Percentiles rank a stretch among this genome's conserved stretches.
Conservation (phyloP, 2,888 invertebrate genomes). For the Hemicrepidius hirtus region DNA sequence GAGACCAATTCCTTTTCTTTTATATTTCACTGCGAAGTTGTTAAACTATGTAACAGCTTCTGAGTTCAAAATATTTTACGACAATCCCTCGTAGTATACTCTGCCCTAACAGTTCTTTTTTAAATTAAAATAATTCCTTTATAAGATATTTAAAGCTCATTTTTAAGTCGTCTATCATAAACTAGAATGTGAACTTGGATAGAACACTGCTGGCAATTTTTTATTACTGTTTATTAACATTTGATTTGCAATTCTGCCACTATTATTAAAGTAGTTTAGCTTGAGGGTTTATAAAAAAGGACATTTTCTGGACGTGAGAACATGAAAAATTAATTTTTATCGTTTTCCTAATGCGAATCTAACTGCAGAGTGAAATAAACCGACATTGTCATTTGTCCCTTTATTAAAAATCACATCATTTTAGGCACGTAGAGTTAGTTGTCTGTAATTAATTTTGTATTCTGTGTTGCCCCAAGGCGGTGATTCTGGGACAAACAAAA, state of each 20-base stretch:
- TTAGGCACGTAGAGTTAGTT: slow-evolving; percentile 67
- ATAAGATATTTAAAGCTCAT: too few relatives aligned
- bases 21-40: too few relatives aligned
- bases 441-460: slow-evolving; percentile 68
- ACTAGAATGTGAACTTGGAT: too few relatives aligned
- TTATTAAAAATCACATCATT: slow-evolving; percentile 67
- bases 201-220: too few relatives aligned
- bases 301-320: slow-evolving; percentile 11
- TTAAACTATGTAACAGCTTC: too few relatives aligned
- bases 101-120: too few relatives aligned
- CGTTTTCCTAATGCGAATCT: slow-evolving; percentile 32
- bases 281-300: too few relatives aligned
- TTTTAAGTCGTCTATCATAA: too few relatives aligned
- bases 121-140: too few relatives aligned
- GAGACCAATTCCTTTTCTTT: too few relatives aligned
- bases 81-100: too few relatives aligned
- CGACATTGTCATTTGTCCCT: slow-evolving; percentile 68
- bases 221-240: background rate
- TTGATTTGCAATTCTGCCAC: background rate
- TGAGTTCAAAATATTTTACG: too few relatives aligned
- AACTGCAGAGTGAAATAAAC: slow-evolving; percentile 28
- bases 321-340: slow-evolving; percentile 28
- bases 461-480: slow-evolving; percentile 60
- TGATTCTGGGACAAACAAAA: slow-evolving; percentile 59
- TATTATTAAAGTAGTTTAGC: background rate